phyloP scores from a whole-genome alignment of 2,888 invertebrate genomes.

The Cephonodes hylas region DNA sequence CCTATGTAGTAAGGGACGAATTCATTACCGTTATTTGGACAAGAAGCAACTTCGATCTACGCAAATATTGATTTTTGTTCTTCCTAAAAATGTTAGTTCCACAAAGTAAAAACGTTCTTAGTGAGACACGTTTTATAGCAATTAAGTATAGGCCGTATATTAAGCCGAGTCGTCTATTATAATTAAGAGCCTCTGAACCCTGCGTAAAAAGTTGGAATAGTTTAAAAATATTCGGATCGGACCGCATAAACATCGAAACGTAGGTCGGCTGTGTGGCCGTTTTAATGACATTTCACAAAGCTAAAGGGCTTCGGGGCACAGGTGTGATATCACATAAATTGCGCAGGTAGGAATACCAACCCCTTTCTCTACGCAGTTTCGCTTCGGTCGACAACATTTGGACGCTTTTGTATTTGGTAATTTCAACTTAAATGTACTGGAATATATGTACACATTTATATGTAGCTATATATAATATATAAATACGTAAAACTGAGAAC shows the following conservation, averaged over 20 bases:
- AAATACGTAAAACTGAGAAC: too few relatives aligned
- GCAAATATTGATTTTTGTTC: too few relatives aligned
- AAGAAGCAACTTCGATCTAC: too few relatives aligned
- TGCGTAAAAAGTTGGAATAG: background rate
- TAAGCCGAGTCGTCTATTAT: background rate
- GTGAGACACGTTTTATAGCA: too few relatives aligned
- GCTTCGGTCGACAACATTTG: slow-evolving; percentile 32
- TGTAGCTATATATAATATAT: too few relatives aligned
- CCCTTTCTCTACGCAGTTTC: slow-evolving; percentile 29
- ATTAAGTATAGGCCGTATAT: too few relatives aligned
- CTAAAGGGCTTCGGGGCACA: slow-evolving; percentile 31
- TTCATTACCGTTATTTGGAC: too few relatives aligned
- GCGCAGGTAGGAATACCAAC: slow-evolving; percentile 59
- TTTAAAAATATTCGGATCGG: background rate
- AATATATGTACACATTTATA: background rate
- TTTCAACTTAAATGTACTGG: background rate
- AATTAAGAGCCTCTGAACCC: background rate
- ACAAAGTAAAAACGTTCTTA: too few relatives aligned
- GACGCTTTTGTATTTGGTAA: background rate
- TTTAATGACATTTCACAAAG: slow-evolving; percentile 8
- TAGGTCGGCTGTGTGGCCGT: background rate
- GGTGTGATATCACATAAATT: slow-evolving; percentile 50
- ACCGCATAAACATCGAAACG: background rate
- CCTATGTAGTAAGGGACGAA: too few relatives aligned
- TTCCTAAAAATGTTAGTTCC: too few relatives aligned